Percentiles rank a stretch among this genome's conserved stretches.
These are phyloP conservation scores for Poeciliopsis occidentalis DNA, from an alignment of 2,113 vertebrate genomes.

Conservation along the genomic window DNA sequence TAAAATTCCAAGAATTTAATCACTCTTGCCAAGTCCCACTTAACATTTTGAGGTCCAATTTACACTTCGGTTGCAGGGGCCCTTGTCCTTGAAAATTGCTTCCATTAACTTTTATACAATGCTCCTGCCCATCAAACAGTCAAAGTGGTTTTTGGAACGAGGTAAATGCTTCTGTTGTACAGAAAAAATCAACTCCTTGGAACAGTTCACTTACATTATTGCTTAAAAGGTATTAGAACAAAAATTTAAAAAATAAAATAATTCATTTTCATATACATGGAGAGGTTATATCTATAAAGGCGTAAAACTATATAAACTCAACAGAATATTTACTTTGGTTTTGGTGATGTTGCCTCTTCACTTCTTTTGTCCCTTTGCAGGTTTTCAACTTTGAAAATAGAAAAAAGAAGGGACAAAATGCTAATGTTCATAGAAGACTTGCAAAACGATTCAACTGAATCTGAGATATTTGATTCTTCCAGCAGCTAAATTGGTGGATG, in stretches of 20 bases:
- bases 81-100: conserved; percentile 72
- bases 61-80: conserved; percentile 50
- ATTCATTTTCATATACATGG: conserved; percentile 20
- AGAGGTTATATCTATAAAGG: conserved; percentile 19
- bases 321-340: neutral
- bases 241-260: neutral
- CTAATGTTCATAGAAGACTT: neutral
- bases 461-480: neutral
- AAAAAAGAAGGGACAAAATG: neutral
- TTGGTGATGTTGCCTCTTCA: neutral
- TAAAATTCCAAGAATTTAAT: conserved; percentile 62
- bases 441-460: neutral
- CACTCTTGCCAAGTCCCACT: conserved; percentile 50
- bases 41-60: conserved; percentile 64
- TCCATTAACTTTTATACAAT: conserved; percentile 59
- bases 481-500: neutral
- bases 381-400: neutral
- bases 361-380: neutral
- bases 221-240: conserved; percentile 18
- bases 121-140: conserved; percentile 52
- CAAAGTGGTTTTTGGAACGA: conserved; percentile 36
- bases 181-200: conserved; percentile 32
- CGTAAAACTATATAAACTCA: neutral
- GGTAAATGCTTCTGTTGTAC: conserved; percentile 51
- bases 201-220: conserved; percentile 26